Evolutionary conservation across 2,797 vertebrate species (phyloP), one percentile per base, ranked within the genome.

Genomic region (Anas capensis): DNA sequence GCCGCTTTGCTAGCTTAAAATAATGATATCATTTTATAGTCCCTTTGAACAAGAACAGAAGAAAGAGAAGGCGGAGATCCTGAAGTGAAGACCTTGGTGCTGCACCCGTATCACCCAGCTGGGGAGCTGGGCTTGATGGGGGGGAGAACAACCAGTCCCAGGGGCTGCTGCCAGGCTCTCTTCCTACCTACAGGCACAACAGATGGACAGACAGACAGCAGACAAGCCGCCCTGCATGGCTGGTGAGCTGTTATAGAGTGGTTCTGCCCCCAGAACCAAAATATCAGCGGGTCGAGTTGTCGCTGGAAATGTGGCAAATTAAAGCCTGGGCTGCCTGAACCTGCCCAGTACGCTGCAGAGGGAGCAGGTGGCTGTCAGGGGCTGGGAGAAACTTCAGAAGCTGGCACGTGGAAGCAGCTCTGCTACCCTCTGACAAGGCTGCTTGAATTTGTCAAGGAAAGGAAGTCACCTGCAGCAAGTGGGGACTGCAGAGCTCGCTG

Each of bases 11-110:
- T 53, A 17, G 31, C 42, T 66, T 57, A n/a, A 49, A 76, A 36
- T 4, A 76, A 31, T 0, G 2, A 16, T 23, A 46, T 33, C 10
- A 0, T 36, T 71, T 61, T 29, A 33, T 33, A 61, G 18, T 13
- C 53, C 34, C 62, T 70, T 46, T 70, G 42, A 65, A 80, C 6
- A 27, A 54, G 18, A 56, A 34, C 4, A 33, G 42, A 44, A 44
- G 42, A 44, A 69, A 87, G 19, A n/a, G 56, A 27, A 34, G n/a
- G 24, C 0, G 2, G 31, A 57, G 29, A 23, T 9, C 36, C 46
- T 40, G 19, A 44, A 19, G 8, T 0, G 2, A 46, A 21, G n/a
- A 40, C 53, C 62, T 44, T 10, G 46, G 21, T 46, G n/a, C 46
- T 65, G 68, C 40, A 20, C 23, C 11, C 40, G 42, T 49, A 33